phyloP scores from a whole-genome alignment of 1,140 invertebrate genomes.

The Triops cancriformis region DNA sequence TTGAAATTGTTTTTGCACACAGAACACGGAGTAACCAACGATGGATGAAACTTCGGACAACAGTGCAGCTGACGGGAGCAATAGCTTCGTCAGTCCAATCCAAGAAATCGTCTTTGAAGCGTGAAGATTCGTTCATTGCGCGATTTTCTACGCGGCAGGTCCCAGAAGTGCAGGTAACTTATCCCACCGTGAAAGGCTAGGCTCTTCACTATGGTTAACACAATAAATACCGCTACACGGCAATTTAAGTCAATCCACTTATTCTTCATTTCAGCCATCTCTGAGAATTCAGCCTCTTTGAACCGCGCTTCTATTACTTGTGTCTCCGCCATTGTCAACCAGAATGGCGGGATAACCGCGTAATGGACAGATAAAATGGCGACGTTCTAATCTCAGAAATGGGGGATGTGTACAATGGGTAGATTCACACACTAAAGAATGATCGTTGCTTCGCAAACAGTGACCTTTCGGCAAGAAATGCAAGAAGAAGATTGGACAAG shows the following conservation, averaged over 20 bases:
- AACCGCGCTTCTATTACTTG: too few species aligned
- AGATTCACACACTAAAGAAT: too few species aligned
- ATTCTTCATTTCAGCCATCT: not conserved
- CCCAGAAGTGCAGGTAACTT: slow-evolving; percentile 61
- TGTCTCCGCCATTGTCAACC: too few species aligned
- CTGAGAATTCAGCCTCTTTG: not conserved
- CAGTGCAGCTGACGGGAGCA: slow-evolving; percentile 81
- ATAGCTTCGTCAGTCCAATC: slow-evolving; percentile 48
- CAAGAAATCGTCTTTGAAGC: slow-evolving; percentile 74
- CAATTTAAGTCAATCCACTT: slow-evolving; percentile 14
- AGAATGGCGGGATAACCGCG: too few species aligned
- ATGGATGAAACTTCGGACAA: slow-evolving; percentile 89
- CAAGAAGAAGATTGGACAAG: too few species aligned
- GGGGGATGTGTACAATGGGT: too few species aligned
- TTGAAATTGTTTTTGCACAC: slow-evolving; percentile 33
- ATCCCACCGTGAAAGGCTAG: not conserved
- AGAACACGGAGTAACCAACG: slow-evolving; percentile 83
- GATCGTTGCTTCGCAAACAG: too few species aligned
- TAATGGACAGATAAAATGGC: too few species aligned
- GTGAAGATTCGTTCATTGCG: slow-evolving; percentile 90
- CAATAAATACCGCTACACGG: too few species aligned
- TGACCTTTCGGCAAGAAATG: too few species aligned
- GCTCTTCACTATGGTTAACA: not conserved
- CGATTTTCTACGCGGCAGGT: slow-evolving; percentile 86
- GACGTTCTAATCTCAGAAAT: too few species aligned